These are phyloP conservation scores for Catharus ustulatus DNA, from an alignment of 2,797 vertebrate species.

Conservation along the genomic window DNA sequence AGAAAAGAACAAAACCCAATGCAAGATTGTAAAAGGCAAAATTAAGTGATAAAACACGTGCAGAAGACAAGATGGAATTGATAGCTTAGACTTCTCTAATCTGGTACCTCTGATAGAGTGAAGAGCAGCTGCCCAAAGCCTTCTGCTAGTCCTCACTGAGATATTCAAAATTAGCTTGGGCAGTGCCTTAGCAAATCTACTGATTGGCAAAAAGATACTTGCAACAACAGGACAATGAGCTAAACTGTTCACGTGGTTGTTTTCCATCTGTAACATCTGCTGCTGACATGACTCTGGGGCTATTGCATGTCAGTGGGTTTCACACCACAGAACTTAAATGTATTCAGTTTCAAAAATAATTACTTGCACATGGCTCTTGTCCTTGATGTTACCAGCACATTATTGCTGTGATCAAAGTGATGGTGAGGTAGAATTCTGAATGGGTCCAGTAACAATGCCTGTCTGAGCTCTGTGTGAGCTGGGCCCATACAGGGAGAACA, in stretches of 20 bases:
- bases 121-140: not conserved
- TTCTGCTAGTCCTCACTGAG: not conserved
- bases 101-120: not conserved
- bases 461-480: not conserved
- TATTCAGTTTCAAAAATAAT: not conserved
- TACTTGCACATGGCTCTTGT: not conserved
- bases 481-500: not conserved
- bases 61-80: not conserved
- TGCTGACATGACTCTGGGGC: not conserved
- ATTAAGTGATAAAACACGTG: not conserved
- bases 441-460: not conserved
- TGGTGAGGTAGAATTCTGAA: not conserved
- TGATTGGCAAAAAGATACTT: not conserved
- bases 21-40: not conserved
- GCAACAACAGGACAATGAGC: not conserved
- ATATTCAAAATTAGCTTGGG: not conserved
- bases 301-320: not conserved
- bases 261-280: not conserved
- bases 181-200: not conserved
- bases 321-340: not conserved
- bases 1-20: not conserved
- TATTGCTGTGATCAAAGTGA: not conserved
- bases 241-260: not conserved
- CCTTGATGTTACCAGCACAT: not conserved
- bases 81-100: not conserved